Base-by-base conservation (phyloP, 2,797 vertebrate species). In the Syngnathus acus region DNA sequence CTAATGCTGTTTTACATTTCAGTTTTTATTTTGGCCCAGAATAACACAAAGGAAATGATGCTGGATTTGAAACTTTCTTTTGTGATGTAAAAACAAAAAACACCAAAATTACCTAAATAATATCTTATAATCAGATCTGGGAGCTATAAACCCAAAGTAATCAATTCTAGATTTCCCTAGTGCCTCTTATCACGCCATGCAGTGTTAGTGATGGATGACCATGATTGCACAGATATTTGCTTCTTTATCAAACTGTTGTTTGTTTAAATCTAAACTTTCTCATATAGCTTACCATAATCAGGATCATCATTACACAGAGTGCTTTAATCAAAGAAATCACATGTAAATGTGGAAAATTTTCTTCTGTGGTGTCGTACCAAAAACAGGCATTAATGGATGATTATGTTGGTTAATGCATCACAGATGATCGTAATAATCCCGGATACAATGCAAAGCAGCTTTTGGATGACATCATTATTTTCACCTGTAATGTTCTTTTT, bases 111-210 rank as follows among this genome's bases (percentile, higher is more conserved):
- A 32, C 32, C 32, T 32, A 32, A 32, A 32, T 32, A 32, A 32
- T 32, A 4, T 32, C 3, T 32, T 4, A 32, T 32, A 32, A 32
- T 32, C 32, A 32, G 32, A 32, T 32, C 32, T 32, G 32, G 32
- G 32, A 32, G 32, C 3, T 32, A 32, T 4, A 4, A 32, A 32
- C 16, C 16, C 57, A 6, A 17, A 59, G 32, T 19, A 38, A 59
- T 59, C 57, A n/a, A 60, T 60, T 40, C 37, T 40, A 21, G 38
- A n/a, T 60, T 60, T n/a, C 58, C 58, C 19, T n/a, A 10, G 38
- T 60, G 38, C 11, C 54, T 32, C 32, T 39, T 17, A 38, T 38
- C 32, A 58, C 3, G 6, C 39, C 19, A 5, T 40, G 38, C n/a
- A 6, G 19, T n/a, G n/a, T 40, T 9, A 39, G 37, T 60, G 37